A percentile compares a stretch with the other conserved stretches of the same genome.
phyloP scores from a whole-genome alignment of 2,113 vertebrate genomes.

The Ammospiza caudacuta region DNA sequence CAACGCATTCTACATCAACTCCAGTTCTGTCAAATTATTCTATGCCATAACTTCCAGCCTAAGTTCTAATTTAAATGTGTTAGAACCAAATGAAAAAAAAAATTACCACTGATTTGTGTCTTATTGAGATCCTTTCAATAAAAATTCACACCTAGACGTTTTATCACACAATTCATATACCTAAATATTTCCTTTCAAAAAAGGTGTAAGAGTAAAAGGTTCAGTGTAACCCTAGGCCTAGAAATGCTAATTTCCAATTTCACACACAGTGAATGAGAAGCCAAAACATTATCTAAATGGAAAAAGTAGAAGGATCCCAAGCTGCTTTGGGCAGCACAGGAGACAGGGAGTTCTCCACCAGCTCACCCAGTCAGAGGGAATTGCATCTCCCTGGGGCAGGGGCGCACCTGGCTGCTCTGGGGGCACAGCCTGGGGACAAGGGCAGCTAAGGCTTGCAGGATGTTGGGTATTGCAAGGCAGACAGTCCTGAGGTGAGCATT shows the following conservation, averaged over 20 bases:
- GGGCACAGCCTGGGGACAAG: accelerated
- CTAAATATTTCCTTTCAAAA: neutral
- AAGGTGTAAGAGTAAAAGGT: neutral
- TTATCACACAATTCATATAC: neutral
- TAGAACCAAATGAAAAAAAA: neutral
- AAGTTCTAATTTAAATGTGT: neutral
- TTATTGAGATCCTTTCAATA: neutral
- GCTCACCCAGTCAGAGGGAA: accelerated
- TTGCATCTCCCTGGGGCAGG: accelerated
- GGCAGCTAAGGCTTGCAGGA: accelerated
- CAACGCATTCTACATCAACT: neutral
- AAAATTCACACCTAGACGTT: neutral
- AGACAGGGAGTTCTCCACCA: accelerated
- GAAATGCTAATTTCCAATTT: neutral
- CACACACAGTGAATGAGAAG: neutral
- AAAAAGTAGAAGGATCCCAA: neutral
- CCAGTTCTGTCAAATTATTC: neutral
- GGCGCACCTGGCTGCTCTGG: neutral
- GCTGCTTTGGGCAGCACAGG: no score
- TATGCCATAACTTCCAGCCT: neutral
- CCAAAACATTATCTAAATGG: neutral
- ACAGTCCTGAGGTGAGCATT: accelerated
- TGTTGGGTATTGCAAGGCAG: no score
- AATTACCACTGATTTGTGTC: neutral
- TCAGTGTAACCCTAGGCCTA: neutral